phyloP scores from a whole-genome alignment of 1,140 invertebrate species.

The Drosophila auraria region DNA sequence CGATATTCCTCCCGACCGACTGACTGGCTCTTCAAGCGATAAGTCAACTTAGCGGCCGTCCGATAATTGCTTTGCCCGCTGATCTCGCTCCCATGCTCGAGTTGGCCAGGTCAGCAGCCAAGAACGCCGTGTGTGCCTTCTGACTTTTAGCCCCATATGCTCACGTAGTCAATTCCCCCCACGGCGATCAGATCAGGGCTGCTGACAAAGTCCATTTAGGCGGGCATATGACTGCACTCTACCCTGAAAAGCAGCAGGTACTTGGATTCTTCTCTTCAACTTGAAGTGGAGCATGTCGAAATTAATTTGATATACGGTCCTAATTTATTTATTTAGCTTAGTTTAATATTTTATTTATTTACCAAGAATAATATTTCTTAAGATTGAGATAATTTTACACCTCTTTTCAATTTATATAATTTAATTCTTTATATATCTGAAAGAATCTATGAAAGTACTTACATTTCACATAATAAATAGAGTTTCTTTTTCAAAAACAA shows the following conservation, averaged over 20 bases:
- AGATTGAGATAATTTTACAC: background rate
- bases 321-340: background rate
- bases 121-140: constrained; percentile 23
- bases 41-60: constrained; percentile 56
- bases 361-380: background rate
- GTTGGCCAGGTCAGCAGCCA: constrained; percentile 48
- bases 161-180: constrained; percentile 30
- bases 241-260: constrained; percentile 1
- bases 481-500: background rate
- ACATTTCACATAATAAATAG: background rate
- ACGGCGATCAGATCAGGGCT: constrained; percentile 27
- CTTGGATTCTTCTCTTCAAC: background rate
- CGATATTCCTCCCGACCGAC: constrained; percentile 2
- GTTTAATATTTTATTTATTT: background rate
- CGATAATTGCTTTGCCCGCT: constrained; percentile 60
- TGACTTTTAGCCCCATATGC: constrained; percentile 29
- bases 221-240: constrained; percentile 14
- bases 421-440: background rate
- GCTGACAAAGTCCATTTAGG: constrained; percentile 55
- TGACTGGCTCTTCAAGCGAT: constrained; percentile 19
- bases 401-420: background rate
- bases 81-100: constrained; percentile 31
- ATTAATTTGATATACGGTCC: background rate
- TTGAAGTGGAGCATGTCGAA: background rate
- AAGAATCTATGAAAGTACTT: background rate